Evolutionary conservation across 1,140 invertebrate genomes (phyloP).

Genomic region (Mamestra configurata): DNA sequence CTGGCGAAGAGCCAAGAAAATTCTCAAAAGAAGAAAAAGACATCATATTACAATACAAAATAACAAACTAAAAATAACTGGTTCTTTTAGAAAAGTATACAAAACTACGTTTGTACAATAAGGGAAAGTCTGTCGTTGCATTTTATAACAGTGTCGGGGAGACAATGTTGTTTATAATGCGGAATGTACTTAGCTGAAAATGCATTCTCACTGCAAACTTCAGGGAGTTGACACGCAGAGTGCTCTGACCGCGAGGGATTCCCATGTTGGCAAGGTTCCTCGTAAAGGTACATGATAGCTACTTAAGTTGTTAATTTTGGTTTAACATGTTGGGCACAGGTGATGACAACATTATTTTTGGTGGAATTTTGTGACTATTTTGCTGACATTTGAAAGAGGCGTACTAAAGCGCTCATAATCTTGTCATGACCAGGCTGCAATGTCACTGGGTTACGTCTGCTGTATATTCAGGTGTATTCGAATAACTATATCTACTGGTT

Average conservation of each 20-base stretch:
- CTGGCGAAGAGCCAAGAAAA: constrained; percentile 27
- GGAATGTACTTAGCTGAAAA: constrained; percentile 42
- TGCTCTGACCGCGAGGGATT: constrained; percentile 35
- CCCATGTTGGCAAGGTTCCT: neutral
- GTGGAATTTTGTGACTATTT: neutral
- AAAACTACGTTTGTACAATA: neutral
- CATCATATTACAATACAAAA: constrained; percentile 33
- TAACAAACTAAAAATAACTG: constrained; percentile 31
- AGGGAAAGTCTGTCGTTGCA: constrained; percentile 12
- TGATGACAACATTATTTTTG: neutral
- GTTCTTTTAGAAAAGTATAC: neutral
- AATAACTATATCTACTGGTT: no score
- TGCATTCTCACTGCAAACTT: constrained; percentile 41
- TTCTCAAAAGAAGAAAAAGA: constrained; percentile 17
- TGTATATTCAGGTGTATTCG: no score
- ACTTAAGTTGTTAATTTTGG: constrained; percentile 52
- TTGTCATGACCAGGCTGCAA: no score
- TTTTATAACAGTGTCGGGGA: constrained; percentile 2
- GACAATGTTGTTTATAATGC: constrained; percentile 42
- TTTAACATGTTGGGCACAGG: constrained; percentile 47
- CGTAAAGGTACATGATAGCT: constrained; percentile 1
- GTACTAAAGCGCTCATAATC: no score
- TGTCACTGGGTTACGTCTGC: no score
- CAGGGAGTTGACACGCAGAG: constrained; percentile 42
- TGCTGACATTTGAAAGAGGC: no score